A percentile compares a stretch with the other conserved stretches of the same genome.
phyloP scores from a whole-genome alignment of 2,113 vertebrate genomes.

The Forbesichthys papilliferus region DNA sequence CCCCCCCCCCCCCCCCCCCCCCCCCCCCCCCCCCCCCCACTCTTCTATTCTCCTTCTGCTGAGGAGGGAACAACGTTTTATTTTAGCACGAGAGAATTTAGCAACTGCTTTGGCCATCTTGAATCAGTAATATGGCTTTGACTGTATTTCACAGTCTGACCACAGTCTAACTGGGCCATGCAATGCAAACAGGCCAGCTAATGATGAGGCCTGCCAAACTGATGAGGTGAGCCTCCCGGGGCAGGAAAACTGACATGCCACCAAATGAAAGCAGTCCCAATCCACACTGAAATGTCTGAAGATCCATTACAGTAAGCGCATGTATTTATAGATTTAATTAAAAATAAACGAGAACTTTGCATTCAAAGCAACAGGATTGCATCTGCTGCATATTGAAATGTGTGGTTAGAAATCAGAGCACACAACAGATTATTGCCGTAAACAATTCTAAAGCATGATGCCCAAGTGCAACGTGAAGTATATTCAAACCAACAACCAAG shows the following conservation, averaged over 20 bases:
- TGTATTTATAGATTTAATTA: too few species aligned
- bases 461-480: background rate
- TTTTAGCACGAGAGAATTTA: constrained; percentile 39
- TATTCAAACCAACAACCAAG: background rate
- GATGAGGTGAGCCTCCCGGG: background rate
- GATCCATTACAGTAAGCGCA: background rate
- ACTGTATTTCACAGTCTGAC: background rate
- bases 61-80: constrained; percentile 1
- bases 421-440: background rate
- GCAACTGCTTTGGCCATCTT: constrained; percentile 5
- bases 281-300: background rate
- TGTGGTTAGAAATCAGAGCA: background rate
- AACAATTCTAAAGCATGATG: constrained; percentile 6
- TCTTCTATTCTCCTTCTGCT: too few species aligned
- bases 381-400: background rate
- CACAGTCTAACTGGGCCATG: background rate
- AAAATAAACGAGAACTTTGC: too few species aligned
- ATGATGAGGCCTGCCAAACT: background rate
- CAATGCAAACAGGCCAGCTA: background rate
- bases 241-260: background rate
- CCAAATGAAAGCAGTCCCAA: background rate
- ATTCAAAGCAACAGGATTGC: constrained; percentile 1
- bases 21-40: too few species aligned
- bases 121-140: background rate
- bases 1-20: too few species aligned